Percentiles rank a stretch among this genome's conserved stretches.
phyloP scores from a whole-genome alignment of 2,888 invertebrate species.

The Sarcophaga rosellei region DNA sequence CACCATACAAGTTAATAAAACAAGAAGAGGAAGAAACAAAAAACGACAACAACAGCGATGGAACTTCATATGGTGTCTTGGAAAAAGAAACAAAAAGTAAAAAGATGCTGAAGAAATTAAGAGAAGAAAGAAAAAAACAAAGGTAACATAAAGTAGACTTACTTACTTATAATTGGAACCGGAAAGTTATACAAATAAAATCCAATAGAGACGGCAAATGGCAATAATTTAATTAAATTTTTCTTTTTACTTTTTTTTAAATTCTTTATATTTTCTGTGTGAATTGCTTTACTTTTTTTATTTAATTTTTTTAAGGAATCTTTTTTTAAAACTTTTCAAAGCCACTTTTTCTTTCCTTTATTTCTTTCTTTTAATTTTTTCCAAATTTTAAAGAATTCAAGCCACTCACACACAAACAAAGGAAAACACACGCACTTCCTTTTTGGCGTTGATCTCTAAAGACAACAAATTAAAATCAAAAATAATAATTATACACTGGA shows the following conservation, averaged over 20 bases:
- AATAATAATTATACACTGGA: neutral
- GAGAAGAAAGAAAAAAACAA: conserved; percentile 16
- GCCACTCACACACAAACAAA: conserved; percentile 47
- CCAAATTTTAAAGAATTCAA: neutral
- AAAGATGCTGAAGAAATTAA: conserved; percentile 31
- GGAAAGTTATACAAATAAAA: conserved; percentile 32
- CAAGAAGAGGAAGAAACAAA: too few relatives aligned
- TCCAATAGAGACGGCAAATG: conserved; percentile 28
- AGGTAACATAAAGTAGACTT: conserved; percentile 29
- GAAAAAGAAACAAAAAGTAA: neutral
- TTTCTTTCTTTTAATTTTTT: conserved; percentile 6
- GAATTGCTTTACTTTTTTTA: neutral
- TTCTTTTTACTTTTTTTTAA: neutral
- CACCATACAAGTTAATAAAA: conserved; percentile 48
- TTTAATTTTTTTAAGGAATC: neutral
- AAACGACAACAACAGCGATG: neutral
- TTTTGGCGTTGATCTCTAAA: neutral
- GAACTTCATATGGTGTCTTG: neutral
- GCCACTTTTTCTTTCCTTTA: conserved; percentile 20
- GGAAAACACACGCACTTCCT: conserved; percentile 22
- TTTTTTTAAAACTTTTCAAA: neutral
- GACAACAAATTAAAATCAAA: too few relatives aligned
- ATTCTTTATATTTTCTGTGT: neutral
- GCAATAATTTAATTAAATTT: too few relatives aligned
- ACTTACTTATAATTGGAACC: conserved; percentile 52